Evolutionary conservation across 2,888 invertebrate genomes (phyloP).

Genomic region (Ormyrus nitidulus): DNA sequence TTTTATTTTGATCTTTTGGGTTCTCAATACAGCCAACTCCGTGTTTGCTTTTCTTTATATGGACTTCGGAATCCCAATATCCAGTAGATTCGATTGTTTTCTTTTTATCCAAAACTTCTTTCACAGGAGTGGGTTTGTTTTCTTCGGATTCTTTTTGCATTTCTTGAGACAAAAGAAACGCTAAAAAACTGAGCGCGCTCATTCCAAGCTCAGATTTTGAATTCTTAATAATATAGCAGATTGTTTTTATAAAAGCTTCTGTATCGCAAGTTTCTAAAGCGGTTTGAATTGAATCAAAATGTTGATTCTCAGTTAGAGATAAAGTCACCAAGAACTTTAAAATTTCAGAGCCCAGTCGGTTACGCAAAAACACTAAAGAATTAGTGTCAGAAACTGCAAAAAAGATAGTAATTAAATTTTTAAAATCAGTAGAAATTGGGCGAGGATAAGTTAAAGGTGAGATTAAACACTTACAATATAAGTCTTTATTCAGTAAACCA

Average conservation of each 20-base stretch:
- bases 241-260: conserved; percentile 63
- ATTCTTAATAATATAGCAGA: conserved; percentile 65
- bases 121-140: conserved; percentile 56
- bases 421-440: neutral
- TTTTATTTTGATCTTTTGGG: conserved; percentile 46
- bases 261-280: conserved; percentile 65
- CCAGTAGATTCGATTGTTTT: conserved; percentile 33
- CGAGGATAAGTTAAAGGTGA: neutral
- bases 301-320: conserved; percentile 68
- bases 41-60: conserved; percentile 58
- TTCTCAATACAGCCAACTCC: conserved; percentile 42
- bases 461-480: conserved; percentile 74
- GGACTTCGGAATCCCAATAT: conserved; percentile 51
- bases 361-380: conserved; percentile 75
- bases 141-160: conserved; percentile 64
- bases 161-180: conserved; percentile 69
- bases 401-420: neutral
- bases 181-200: conserved; percentile 68
- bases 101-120: conserved; percentile 62
- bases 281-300: conserved; percentile 67
- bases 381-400: conserved; percentile 70
- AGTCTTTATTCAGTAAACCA: conserved; percentile 73
- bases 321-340: conserved; percentile 75
- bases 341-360: conserved; percentile 76
- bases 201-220: conserved; percentile 65